Base-by-base conservation (phyloP, 1,140 invertebrate genomes). In the Lordiphosa clarofinis region DNA sequence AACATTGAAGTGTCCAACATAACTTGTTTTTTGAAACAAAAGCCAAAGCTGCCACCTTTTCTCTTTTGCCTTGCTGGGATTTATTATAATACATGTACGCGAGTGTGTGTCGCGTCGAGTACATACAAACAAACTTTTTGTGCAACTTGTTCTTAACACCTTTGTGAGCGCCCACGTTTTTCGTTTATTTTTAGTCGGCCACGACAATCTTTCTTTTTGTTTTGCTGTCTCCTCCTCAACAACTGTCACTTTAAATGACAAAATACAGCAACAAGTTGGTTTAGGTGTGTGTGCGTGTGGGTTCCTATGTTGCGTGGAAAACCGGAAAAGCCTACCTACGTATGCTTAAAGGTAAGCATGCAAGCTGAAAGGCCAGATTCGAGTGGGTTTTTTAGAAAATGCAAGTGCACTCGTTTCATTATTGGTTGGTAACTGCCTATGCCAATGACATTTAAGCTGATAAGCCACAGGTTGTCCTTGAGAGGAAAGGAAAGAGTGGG, bases 91-190 rank as follows among this genome's bases (percentile, higher is more conserved):
- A 67, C 59, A 67, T 67, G 54, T 43, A 2, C 2, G n/a, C 2
- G 15, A 15, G 15, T 15, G 28, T 65, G 40, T 65, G 31, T 4
- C n/a, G 9, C 11, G 58, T 59, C 40, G 36, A 31, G 42, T 36
- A 52, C 55, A 28, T n/a, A 31, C 8, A 24, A 5, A 24, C 21
- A 24, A 0, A 24, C 48, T 48, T 39, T 59, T 66, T 75, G 57
- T 68, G 67, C 76, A 81, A 84, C 78, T 82, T 84, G 78, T 82
- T 82, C 78, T 82, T 65, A 84, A 82, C 78, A 82, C 78, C 78
- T 82, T 78, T 67, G 4, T 46, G 47, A 33, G 74, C 76, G 76
- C 76, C 78, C 76, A 82, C 76, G 63, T 82, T 68, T 82, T 46
- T 53, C 49, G 43, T 47, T 64, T 82, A 82, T 82, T 82, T 82